Evolutionary conservation across 53 echinoderm and acorn worm species (phyloP).

Genomic region (Holothuria scabra): DNA sequence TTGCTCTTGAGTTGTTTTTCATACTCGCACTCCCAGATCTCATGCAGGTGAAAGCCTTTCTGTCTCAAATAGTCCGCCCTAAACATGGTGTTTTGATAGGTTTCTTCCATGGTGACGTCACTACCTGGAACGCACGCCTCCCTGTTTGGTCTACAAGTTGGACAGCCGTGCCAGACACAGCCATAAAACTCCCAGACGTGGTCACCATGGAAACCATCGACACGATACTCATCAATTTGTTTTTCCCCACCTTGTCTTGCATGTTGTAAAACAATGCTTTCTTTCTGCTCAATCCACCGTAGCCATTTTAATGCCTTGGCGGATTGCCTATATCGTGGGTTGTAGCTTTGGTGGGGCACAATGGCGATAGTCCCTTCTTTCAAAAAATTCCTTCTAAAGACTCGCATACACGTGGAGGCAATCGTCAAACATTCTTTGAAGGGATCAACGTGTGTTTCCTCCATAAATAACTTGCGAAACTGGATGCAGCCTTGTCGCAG

Average conservation of each 20-base stretch:
- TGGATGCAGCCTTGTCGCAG: too few relatives aligned
- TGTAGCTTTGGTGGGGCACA: too few relatives aligned
- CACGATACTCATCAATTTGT: neutral
- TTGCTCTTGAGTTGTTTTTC: slow-evolving; percentile 35
- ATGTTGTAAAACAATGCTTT: slow-evolving; percentile 27
- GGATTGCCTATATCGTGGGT: slow-evolving; percentile 28
- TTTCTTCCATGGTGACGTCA: too few relatives aligned
- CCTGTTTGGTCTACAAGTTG: too few relatives aligned
- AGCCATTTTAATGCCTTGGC: slow-evolving; percentile 47
- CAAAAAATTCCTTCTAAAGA: slow-evolving; percentile 31
- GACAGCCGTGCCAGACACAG: too few relatives aligned
- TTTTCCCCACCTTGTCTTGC: slow-evolving; percentile 39
- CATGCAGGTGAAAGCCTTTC: too few relatives aligned
- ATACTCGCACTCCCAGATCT: neutral
- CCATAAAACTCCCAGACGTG: too few relatives aligned
- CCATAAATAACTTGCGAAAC: too few relatives aligned
- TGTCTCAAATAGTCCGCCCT: too few relatives aligned
- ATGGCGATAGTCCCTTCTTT: too few relatives aligned
- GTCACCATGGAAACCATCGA: slow-evolving; percentile 45
- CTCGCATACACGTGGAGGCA: slow-evolving; percentile 50
- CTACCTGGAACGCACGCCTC: too few relatives aligned
- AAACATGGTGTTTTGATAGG: too few relatives aligned
- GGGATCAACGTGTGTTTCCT: slow-evolving; percentile 53
- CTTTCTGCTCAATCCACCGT: slow-evolving; percentile 20
- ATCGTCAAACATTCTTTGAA: slow-evolving; percentile 67